Base-by-base conservation (phyloP, 2,888 invertebrate genomes). In the Cephus spinipes region DNA sequence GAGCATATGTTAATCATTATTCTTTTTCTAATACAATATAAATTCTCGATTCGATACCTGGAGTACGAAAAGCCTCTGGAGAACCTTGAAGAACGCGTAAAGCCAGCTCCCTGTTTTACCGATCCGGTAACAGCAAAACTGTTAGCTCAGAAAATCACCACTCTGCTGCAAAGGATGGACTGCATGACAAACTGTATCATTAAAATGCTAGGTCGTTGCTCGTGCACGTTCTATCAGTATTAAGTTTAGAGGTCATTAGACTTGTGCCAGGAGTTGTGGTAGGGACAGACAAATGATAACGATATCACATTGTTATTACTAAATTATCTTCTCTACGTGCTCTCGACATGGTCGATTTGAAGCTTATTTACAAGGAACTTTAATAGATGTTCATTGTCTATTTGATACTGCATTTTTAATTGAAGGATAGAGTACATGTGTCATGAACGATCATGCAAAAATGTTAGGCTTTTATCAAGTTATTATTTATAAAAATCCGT, bases 201-300 rank as follows among this genome's bases (percentile, higher is more conserved):
- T 23, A 75, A 35, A 55, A 75, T 55, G 31, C 15, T 69, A 80
- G 82, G 84, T 85, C 83, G 81, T 79, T 81, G 84, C 77, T 82
- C 84, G 79, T 79, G 76, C 77, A 81, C 68, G 77, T 71, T 76
- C 73, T 81, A 83, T 84, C 81, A 79, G 78, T 80, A 80, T 84
- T 83, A 79, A 82, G 81, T 85, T 83, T 82, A 83, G 81, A 85
- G 83, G 84, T 83, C 84, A 79, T 84, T 83, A 83, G 81, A 83
- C 85, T 83, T 80, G 78, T 79, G 78, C 30, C 12, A 69, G 30
- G 31, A 32, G 12, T 32, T 15, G 11, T 12, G 3, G 69, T 4
- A 32, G 32, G 71, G 71, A 71, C 31, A 71, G 71, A 71, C 71
- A 30, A 32, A n/a, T 71, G 71, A 12, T 33, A 32, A 71, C 71